Evolutionary conservation across 2,113 vertebrate genomes (phyloP), one percentile per base, ranked within the genome.

Genomic region (Tupaia chinensis): DNA sequence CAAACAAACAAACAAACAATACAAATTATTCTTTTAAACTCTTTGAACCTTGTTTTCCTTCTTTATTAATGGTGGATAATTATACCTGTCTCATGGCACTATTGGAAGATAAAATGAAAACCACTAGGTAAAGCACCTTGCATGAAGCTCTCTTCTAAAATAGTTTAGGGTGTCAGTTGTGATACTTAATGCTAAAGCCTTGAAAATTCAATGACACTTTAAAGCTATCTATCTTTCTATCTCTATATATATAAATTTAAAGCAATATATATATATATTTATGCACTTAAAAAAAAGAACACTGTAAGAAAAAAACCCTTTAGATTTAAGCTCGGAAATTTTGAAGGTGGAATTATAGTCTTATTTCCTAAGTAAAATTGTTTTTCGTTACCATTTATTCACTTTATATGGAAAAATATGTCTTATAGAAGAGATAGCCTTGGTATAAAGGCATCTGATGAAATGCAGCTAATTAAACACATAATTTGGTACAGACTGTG

Each of bases 401-500:
- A 89, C 29, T 82, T 92, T 81, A 80, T 87, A 56, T 81, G 32
- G 70, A 85, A 78, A 97, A 93, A 90, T 79, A 87, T 78, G 65
- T 94, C 76, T 81, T 32, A 58, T 4, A 89, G 79, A 95, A 92
- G 94, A 92, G 58, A 70, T 81, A 72, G 79, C 63, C 54, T 91
- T 69, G 27, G 29, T 93, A 84, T 70, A 94, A 91, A 91, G 25
- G 87, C 94, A 94, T 91, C 83, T 95, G 96, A 96, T 95, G 93
- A 96, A 96, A 74, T 58, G 70, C 91, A 81, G 72, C 89, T 97
- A 97, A 95, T 95, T 97, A 97, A 97, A 94, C 92, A 93, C 96
- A 96, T 96, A 97, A 97, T 95, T 98, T 97, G 91, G 91, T 94
- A 94, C 66, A 96, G 91, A 95, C 89, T 97, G 77, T 89, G 87